Evolutionary conservation across 2,113 vertebrate genomes (phyloP), one percentile per base, ranked within the genome.

Genomic region (Promerops cafer): DNA sequence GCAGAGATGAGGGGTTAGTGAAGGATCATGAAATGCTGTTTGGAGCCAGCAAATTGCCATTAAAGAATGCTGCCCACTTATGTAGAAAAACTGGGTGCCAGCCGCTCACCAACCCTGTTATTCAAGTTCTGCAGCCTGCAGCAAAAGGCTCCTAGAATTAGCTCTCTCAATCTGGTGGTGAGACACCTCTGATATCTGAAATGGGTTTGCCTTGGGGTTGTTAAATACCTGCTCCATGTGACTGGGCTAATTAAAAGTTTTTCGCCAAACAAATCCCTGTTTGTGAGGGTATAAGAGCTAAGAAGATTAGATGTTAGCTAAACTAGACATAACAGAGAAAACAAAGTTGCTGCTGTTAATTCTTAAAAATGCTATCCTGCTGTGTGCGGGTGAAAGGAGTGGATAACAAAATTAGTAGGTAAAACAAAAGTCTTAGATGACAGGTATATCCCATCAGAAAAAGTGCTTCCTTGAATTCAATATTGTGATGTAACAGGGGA

Each of bases 291-390:
- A 96, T 97, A 93, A 96, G 95, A 95, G 53, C 74, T 97, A 98
- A 97, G 96, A 97, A 94, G 98, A 98, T 98, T 98, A 98, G 47
- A 72, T 94, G 82, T 97, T 97, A 96, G 97, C 97, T 97, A 97
- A 97, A 97, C 79, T 90, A 95, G 87, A 89, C 88, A 82, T 70
- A 93, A 83, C 87, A 64, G 91, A 93, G 86, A 94, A 96, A 97
- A 97, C 85, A 96, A 95, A 96, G 87, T 94, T 96, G 60, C 79
- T 94, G 81, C 89, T 97, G 93, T 97, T 98, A 82, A 68, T 95
- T 96, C 97, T 94, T 94, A 88, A 93, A 95, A 96, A 78, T 44
- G 76, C 53, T 97, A 61, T 27, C 49, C 69, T 33, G 31, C 64
- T 39, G 40, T 10, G 0, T 53, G 47, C 0, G 3, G 17, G 28